A percentile compares a stretch with the other conserved stretches of the same genome.
phyloP scores from a whole-genome alignment of 2,113 vertebrate species.

The Indicator indicator region DNA sequence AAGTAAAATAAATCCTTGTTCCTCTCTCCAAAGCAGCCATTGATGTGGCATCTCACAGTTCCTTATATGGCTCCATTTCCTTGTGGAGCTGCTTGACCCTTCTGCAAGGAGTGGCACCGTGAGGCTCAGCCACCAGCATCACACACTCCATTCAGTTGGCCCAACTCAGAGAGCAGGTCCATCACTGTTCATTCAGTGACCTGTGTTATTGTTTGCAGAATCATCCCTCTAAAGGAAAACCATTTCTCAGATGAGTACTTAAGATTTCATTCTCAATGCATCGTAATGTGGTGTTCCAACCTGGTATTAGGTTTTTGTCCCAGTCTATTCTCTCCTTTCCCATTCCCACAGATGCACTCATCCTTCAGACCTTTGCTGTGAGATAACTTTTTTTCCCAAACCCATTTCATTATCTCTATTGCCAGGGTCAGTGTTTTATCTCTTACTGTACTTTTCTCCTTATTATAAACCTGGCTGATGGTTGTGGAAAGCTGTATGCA shows the following conservation, averaged over 20 bases:
- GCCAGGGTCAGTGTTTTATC: neutral
- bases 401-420: neutral
- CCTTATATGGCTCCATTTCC: neutral
- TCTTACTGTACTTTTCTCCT: neutral
- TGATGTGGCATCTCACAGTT: neutral
- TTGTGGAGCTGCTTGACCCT: neutral
- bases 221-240: neutral
- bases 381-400: neutral
- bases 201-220: accelerated
- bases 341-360: neutral
- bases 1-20: neutral
- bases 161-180: neutral
- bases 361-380: neutral
- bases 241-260: neutral
- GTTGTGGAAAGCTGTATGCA: neutral
- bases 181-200: neutral
- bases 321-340: neutral
- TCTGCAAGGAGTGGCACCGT: neutral
- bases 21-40: neutral
- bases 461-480: neutral
- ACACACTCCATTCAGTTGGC: accelerated
- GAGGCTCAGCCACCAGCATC: neutral
- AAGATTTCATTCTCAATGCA: neutral
- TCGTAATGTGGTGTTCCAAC: neutral
- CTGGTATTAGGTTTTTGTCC: neutral